Evolutionary conservation across 2,888 invertebrate species (phyloP).

Genomic region (Tetragonisca angustula): DNA sequence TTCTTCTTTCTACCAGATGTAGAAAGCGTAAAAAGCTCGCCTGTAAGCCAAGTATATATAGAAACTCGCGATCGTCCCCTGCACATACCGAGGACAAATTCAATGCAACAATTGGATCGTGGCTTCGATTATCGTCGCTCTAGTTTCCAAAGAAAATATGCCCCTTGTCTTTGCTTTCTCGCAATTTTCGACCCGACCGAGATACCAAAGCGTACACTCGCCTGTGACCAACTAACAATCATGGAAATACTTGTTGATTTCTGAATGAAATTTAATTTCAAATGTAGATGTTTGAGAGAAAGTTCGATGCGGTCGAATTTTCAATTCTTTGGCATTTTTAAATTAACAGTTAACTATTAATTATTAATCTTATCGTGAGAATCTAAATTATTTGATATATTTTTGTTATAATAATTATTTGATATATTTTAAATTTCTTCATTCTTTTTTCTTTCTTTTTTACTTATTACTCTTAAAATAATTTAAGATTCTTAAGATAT

Average conservation of each 20-base stretch:
- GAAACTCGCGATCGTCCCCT: constrained; percentile 12
- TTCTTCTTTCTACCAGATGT: constrained; percentile 16
- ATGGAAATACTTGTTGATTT: neutral
- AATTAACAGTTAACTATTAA: too few species aligned
- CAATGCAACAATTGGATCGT: constrained; percentile 48
- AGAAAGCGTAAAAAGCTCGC: constrained; percentile 58
- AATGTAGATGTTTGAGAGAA: neutral
- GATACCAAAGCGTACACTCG: neutral
- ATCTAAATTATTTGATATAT: too few species aligned
- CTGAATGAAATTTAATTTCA: neutral
- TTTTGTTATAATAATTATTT: too few species aligned
- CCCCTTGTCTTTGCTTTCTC: constrained; percentile 26
- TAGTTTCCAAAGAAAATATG: constrained; percentile 38
- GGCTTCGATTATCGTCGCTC: constrained; percentile 42
- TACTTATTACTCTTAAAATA: too few species aligned
- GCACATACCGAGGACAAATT: constrained; percentile 13
- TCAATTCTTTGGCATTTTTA: too few species aligned
- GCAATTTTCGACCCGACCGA: constrained; percentile 29
- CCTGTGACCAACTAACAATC: neutral
- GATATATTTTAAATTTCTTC: too few species aligned
- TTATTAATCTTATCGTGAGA: too few species aligned
- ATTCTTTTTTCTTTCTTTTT: too few species aligned
- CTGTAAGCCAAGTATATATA: neutral
- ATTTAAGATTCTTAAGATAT: too few species aligned
- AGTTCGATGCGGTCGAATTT: too few species aligned